Conservation (phyloP, 1,140 invertebrate genomes). For the Pectinophora gossypiella region DNA sequence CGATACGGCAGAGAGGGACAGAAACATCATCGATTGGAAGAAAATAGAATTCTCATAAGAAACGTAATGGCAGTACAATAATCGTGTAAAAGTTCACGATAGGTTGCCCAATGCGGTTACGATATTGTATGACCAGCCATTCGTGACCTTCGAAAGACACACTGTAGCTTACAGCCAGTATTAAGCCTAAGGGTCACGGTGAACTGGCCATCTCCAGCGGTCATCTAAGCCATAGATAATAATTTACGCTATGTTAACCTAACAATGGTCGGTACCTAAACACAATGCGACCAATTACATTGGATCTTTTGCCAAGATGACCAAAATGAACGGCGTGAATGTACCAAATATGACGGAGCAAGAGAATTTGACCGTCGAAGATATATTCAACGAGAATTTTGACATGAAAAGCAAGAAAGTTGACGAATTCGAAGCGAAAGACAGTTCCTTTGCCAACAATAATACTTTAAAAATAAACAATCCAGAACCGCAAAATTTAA, state of each 20-base stretch:
- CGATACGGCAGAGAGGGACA: conserved; percentile 27
- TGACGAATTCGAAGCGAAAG: conserved; percentile 23
- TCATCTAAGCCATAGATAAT: conserved; percentile 68
- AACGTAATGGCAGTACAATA: conserved; percentile 68
- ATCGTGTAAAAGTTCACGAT: conserved; percentile 74
- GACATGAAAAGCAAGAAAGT: conserved; percentile 39
- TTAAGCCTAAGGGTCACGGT: no score
- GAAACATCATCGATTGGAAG: conserved; percentile 53
- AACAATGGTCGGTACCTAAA: conserved; percentile 57
- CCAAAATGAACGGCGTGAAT: conserved; percentile 56
- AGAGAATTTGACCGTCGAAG: no score
- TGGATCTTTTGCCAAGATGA: conserved; percentile 43
- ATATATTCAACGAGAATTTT: conserved; percentile 49
- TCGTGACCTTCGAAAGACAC: conserved; percentile 21
- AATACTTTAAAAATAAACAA: conserved; percentile 31
- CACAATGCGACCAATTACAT: conserved; percentile 69
- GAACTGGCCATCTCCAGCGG: conserved; percentile 45
- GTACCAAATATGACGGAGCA: conserved; percentile 46
- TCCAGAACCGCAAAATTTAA: conserved; percentile 25
- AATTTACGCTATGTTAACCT: conserved; percentile 69
- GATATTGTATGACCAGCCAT: conserved; percentile 41
- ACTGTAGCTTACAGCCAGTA: no score
- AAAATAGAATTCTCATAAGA: conserved; percentile 74
- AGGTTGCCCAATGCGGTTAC: conserved; percentile 61
- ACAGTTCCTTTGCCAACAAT: conserved; percentile 27